These are phyloP conservation scores for Serranus cabrilla DNA, from an alignment of 2,797 vertebrate genomes.

Conservation along the genomic window DNA sequence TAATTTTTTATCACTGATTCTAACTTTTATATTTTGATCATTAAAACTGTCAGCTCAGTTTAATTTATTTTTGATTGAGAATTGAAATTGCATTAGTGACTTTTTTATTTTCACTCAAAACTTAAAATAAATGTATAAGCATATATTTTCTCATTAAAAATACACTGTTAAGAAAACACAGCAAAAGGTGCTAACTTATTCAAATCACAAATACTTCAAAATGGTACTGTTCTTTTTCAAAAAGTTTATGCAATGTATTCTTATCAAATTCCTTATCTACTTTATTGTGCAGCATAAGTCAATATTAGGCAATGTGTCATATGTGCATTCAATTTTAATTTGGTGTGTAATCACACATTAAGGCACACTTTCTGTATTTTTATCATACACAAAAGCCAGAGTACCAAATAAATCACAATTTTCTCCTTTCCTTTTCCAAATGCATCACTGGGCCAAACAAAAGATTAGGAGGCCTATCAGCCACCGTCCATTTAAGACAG, in stretches of 20 bases:
- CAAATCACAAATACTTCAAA: background rate
- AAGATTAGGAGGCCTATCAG: constrained; percentile 14
- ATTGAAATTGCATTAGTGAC: too few species aligned
- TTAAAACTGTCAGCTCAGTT: too few species aligned
- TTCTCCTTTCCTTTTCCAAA: background rate
- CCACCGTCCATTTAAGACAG: constrained; percentile 18
- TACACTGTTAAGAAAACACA: too few species aligned
- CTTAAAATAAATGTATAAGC: too few species aligned
- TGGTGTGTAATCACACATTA: background rate
- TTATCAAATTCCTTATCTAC: background rate
- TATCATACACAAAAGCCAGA: background rate
- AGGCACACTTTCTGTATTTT: background rate
- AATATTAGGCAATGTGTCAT: background rate
- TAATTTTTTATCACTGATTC: too few species aligned
- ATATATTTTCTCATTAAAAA: too few species aligned
- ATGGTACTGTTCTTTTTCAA: background rate
- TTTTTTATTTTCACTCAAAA: too few species aligned
- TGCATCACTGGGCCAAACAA: constrained; percentile 14
- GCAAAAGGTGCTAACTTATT: background rate
- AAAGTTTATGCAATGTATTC: background rate
- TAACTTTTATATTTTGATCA: too few species aligned
- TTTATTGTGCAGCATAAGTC: background rate
- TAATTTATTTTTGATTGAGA: too few species aligned
- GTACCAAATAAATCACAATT: background rate
- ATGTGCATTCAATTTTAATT: background rate